Conservation (phyloP, 1,140 invertebrate genomes). For the Eriocheir sinensis region DNA sequence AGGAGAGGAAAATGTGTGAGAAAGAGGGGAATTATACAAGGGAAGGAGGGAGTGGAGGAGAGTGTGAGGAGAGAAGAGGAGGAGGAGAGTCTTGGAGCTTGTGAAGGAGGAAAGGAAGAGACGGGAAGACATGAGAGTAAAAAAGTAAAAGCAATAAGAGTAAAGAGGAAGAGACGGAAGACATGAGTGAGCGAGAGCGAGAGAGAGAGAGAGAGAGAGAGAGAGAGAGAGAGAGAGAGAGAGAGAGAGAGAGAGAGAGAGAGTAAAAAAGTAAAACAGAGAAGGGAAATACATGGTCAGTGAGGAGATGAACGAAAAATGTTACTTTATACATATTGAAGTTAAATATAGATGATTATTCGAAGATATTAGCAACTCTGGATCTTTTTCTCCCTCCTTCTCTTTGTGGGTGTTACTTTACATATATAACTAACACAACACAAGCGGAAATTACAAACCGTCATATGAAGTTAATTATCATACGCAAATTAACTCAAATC, state of each 20-base stretch:
- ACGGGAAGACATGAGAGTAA: neutral
- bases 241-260: neutral
- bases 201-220: neutral
- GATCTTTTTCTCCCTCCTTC: no score
- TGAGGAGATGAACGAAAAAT: no score
- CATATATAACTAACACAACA: no score
- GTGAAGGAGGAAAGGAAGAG: neutral
- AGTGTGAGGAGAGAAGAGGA: neutral
- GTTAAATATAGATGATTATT: no score
- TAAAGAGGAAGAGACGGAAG: neutral
- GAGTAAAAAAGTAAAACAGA: neutral
- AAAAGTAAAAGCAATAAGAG: neutral
- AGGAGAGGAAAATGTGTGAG: constrained; percentile 22
- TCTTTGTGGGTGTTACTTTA: no score
- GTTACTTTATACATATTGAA: no score
- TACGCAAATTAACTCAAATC: no score
- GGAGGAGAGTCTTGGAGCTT: neutral
- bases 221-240: neutral
- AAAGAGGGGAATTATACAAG: constrained; percentile 25
- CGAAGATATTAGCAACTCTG: no score
- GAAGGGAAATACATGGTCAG: no score
- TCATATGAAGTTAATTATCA: no score
- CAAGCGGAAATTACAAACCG: no score
- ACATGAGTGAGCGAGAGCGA: no score
- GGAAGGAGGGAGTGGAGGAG: neutral